Conservation (phyloP, 1,140 invertebrate species). For the Drosophila punjabiensis region DNA sequence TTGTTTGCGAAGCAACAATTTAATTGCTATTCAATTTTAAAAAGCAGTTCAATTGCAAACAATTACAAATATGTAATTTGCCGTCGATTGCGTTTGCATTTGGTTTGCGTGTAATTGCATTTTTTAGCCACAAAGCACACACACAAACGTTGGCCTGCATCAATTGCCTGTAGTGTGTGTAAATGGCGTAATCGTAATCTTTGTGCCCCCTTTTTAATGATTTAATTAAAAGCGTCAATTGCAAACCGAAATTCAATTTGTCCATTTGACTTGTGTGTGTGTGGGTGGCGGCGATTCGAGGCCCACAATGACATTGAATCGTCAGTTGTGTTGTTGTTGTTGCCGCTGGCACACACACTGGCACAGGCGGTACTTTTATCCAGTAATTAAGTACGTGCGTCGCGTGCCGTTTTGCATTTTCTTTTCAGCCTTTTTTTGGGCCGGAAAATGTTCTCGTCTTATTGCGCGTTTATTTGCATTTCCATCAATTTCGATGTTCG, state of each 20-base stretch:
- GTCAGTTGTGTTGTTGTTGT: neutral
- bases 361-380: slow-evolving; percentile 3
- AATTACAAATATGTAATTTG: slow-evolving; percentile 74
- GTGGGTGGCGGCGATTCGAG: slow-evolving; percentile 28
- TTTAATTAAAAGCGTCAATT: slow-evolving; percentile 80
- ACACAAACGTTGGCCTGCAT: neutral
- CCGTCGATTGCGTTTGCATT: slow-evolving; percentile 65
- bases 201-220: slow-evolving; percentile 77
- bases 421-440: slow-evolving; percentile 25
- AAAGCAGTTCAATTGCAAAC: slow-evolving; percentile 78
- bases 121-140: slow-evolving; percentile 46
- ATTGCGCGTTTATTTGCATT: slow-evolving; percentile 36
- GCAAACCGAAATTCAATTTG: slow-evolving; percentile 78
- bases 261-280: slow-evolving; percentile 43
- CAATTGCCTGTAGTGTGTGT: slow-evolving; percentile 28
- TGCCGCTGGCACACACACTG: neutral
- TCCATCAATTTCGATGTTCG: slow-evolving; percentile 17
- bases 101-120: slow-evolving; percentile 65
- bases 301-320: slow-evolving; percentile 25
- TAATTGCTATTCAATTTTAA: slow-evolving; percentile 65
- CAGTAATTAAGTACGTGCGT: slow-evolving; percentile 53
- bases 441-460: slow-evolving; percentile 36
- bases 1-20: slow-evolving; percentile 68
- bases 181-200: slow-evolving; percentile 82
- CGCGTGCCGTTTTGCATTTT: slow-evolving; percentile 49